These are phyloP conservation scores for Gila robusta DNA, from an alignment of 2,797 vertebrate genomes.

Conservation along the genomic window DNA sequence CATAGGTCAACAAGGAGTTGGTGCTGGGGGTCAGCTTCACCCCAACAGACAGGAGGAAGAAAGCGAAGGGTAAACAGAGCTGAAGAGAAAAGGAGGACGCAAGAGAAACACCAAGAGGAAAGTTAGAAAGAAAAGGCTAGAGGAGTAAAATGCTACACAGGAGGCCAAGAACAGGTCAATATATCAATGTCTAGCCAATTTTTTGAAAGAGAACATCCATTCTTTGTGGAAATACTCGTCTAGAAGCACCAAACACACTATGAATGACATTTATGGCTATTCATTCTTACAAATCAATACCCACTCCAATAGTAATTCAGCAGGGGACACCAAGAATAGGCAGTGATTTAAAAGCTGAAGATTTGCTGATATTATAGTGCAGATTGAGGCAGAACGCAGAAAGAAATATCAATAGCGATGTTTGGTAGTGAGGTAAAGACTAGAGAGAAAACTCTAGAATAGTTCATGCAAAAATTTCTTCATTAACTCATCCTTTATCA, in stretches of 20 bases:
- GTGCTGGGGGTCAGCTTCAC: constrained; percentile 50
- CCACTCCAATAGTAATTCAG: neutral
- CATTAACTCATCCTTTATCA: neutral
- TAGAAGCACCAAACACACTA: neutral
- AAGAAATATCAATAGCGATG: constrained; percentile 32
- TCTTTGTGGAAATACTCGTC: constrained; percentile 18
- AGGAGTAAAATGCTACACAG: constrained; percentile 5
- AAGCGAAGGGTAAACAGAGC: constrained; percentile 42
- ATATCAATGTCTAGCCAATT: constrained; percentile 33
- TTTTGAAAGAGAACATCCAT: neutral
- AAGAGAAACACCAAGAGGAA: constrained; percentile 35
- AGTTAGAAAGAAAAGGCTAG: constrained; percentile 38
- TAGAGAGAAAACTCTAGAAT: neutral
- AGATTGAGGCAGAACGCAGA: constrained; percentile 23
- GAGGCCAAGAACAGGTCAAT: constrained; percentile 31
- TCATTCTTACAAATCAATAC: constrained; percentile 43
- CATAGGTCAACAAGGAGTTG: constrained; percentile 62
- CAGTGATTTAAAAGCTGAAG: constrained; percentile 42
- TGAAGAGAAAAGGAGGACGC: constrained; percentile 26
- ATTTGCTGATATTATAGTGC: constrained; percentile 31
- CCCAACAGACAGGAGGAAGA: constrained; percentile 57
- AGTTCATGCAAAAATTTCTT: neutral
- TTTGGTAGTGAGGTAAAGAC: neutral
- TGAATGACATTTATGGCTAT: constrained; percentile 40
- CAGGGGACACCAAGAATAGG: constrained; percentile 26